Conservation (phyloP, 1,140 invertebrate genomes). For the Nephotettix cincticeps region DNA sequence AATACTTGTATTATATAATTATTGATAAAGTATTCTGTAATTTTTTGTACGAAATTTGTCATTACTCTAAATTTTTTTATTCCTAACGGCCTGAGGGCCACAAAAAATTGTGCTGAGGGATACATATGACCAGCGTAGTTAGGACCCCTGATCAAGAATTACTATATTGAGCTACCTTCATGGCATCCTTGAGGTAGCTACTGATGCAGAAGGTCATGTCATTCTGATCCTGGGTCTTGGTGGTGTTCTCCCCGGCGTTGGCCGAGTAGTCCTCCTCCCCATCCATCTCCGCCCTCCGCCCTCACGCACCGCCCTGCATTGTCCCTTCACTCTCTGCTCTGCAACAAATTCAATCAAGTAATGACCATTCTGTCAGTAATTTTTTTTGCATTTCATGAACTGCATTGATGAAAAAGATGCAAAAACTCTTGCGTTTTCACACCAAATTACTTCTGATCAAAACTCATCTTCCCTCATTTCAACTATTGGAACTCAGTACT, state of each 20-base stretch:
- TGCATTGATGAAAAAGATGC: background rate
- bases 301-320: background rate
- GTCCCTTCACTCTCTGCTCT: background rate
- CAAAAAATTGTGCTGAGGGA: background rate
- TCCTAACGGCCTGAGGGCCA: no score
- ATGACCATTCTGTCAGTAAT: background rate
- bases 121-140: background rate
- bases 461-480: no score
- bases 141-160: background rate
- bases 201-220: slow-evolving; percentile 86
- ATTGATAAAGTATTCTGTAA: background rate
- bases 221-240: slow-evolving; percentile 53
- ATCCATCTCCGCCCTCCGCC: background rate
- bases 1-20: background rate
- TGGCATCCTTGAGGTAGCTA: slow-evolving; percentile 79
- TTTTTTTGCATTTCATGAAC: no score
- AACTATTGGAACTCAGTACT: no score
- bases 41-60: background rate
- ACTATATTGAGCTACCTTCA: slow-evolving; percentile 58
- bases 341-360: background rate
- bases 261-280: slow-evolving; percentile 13
- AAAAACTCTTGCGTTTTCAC: background rate
- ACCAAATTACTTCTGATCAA: background rate
- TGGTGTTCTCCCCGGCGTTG: background rate
- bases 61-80: background rate